Conservation (phyloP, 2,797 vertebrate species). For the Sternarchorhynchus goeldii region DNA sequence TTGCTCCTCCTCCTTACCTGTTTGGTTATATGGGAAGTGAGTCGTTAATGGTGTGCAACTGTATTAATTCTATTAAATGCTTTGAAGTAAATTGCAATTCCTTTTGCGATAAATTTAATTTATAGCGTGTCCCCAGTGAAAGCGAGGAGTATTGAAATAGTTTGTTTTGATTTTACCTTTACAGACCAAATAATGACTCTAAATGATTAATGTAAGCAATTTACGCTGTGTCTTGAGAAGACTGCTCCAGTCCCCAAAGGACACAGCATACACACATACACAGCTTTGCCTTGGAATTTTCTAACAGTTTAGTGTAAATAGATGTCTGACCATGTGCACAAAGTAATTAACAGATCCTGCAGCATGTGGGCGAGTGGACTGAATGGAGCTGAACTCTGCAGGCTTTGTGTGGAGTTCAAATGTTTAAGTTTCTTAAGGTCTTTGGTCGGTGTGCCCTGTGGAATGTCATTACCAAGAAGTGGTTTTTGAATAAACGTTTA, state of each 20-base stretch:
- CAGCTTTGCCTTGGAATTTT: slow-evolving; percentile 67
- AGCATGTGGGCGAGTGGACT: slow-evolving; percentile 30
- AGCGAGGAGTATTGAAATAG: slow-evolving; percentile 59
- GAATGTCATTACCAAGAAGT: slow-evolving; percentile 40
- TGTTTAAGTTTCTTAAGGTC: slow-evolving; percentile 61
- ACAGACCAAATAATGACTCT: slow-evolving; percentile 67
- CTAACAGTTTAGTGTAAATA: slow-evolving; percentile 58
- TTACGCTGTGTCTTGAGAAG: slow-evolving; percentile 58
- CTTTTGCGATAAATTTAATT: slow-evolving; percentile 67
- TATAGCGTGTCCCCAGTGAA: slow-evolving; percentile 28
- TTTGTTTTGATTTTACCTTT: slow-evolving; percentile 72
- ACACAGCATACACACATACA: slow-evolving; percentile 42
- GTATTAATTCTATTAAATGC: slow-evolving; percentile 65
- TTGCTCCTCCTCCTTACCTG: slow-evolving; percentile 17
- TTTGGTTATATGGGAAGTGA: slow-evolving; percentile 33
- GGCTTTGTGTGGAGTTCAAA: slow-evolving; percentile 66
- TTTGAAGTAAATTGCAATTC: slow-evolving; percentile 59
- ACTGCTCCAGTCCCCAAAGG: slow-evolving; percentile 60
- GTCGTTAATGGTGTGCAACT: slow-evolving; percentile 61
- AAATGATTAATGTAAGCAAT: slow-evolving; percentile 75
- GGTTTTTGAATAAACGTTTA: slow-evolving; percentile 39
- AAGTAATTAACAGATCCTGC: slow-evolving; percentile 70
- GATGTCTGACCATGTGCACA: slow-evolving; percentile 60
- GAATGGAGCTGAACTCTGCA: slow-evolving; percentile 42
- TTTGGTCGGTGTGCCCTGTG: slow-evolving; percentile 39